phyloP scores from a whole-genome alignment of 2,888 invertebrate species.

The Sarcophaga subvicina region DNA sequence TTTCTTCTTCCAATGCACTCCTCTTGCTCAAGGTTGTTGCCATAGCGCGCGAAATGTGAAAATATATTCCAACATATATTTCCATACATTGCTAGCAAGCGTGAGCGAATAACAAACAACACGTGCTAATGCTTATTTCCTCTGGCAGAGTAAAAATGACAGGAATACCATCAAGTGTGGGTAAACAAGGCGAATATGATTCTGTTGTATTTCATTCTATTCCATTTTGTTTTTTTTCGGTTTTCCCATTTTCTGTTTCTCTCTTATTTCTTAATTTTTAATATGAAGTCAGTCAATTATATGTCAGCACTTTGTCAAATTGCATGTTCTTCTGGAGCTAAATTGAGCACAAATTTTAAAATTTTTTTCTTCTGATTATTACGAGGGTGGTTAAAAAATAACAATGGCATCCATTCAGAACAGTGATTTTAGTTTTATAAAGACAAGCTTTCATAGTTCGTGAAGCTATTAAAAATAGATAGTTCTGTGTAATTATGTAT shows the following conservation, averaged over 20 bases:
- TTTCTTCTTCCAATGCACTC: constrained; percentile 1
- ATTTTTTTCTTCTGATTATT: background rate
- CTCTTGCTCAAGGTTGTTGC: constrained; percentile 16
- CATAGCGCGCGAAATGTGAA: background rate
- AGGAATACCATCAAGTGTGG: background rate
- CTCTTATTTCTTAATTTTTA: constrained; percentile 24
- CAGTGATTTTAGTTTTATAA: too few species aligned
- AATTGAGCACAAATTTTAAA: constrained; percentile 36
- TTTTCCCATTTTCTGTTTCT: background rate
- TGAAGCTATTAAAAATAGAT: too few species aligned
- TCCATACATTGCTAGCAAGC: background rate
- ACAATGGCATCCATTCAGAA: too few species aligned
- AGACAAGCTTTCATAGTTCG: too few species aligned
- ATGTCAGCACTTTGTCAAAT: constrained; percentile 56
- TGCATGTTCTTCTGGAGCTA: constrained; percentile 36
- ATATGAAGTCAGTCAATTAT: constrained; percentile 58
- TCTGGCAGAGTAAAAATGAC: background rate
- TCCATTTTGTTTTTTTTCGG: background rate
- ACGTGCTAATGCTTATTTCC: background rate
- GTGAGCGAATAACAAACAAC: background rate
- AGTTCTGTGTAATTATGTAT: too few species aligned
- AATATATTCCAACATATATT: constrained; percentile 16
- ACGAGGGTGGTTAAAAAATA: too few species aligned
- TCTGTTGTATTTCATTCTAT: background rate
- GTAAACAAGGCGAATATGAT: constrained; percentile 20